Percentiles rank a stretch among this genome's conserved stretches.
Evolutionary conservation across 1,140 invertebrate species (phyloP).

Genomic region (Drosophila melanogaster): Release_6_plus_ISO1_MT NT_037436.4:11378501-11379000

Average conservation of each 20-base stretch:
- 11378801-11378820: constrained; percentile 27
- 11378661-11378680: constrained; percentile 71
- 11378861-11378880: constrained; percentile 42
- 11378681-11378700: constrained; percentile 46
- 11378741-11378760: constrained; percentile 48
- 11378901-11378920: constrained; percentile 9
- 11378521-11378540: constrained; percentile 65
- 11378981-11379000: background rate
- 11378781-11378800: constrained; percentile 30
- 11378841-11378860: constrained; percentile 23
- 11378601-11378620: background rate
- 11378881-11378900: background rate
- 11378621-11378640: constrained; percentile 25
- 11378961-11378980: background rate
- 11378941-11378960: background rate
- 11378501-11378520: constrained; percentile 57
- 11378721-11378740: constrained; percentile 41
- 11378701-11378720: background rate
- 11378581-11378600: constrained; percentile 62
- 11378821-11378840: constrained; percentile 32
- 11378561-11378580: constrained; percentile 67
- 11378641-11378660: constrained; percentile 40
- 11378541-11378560: constrained; percentile 49
- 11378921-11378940: constrained; percentile 1
- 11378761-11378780: constrained; percentile 45